Conservation (phyloP, 2,888 invertebrate genomes). For the Morinoia aosen region DNA sequence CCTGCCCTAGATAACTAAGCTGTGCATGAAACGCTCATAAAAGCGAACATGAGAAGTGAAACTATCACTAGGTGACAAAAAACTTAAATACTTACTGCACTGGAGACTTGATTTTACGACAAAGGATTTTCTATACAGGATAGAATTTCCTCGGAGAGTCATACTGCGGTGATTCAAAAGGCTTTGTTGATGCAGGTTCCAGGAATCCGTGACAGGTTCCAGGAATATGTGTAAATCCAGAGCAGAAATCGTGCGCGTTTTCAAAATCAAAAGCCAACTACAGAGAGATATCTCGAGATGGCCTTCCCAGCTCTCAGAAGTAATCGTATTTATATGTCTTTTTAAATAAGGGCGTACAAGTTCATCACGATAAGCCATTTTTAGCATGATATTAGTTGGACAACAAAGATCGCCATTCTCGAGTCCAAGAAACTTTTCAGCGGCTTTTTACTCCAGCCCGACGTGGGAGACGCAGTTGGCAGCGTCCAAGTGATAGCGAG, state of each 20-base stretch:
- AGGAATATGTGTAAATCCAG: background rate
- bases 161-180: background rate
- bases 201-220: background rate
- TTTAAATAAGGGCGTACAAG: background rate
- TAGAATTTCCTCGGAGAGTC: background rate
- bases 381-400: background rate
- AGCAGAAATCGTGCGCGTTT: background rate
- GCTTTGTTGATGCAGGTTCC: background rate
- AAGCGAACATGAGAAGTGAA: background rate
- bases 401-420: slow-evolving; percentile 2
- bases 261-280: background rate
- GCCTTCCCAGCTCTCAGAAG: background rate
- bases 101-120: background rate
- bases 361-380: background rate
- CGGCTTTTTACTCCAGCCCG: background rate
- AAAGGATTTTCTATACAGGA: background rate
- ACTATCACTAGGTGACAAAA: background rate
- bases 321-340: background rate
- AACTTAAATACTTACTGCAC: background rate
- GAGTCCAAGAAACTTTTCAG: background rate
- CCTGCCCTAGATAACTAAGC: background rate
- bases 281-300: background rate
- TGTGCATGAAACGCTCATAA: background rate
- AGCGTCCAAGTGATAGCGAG: background rate
- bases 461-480: background rate